Evolutionary conservation across 2,797 vertebrate genomes (phyloP).

Genomic region (Neosalanx taihuensis): DNA sequence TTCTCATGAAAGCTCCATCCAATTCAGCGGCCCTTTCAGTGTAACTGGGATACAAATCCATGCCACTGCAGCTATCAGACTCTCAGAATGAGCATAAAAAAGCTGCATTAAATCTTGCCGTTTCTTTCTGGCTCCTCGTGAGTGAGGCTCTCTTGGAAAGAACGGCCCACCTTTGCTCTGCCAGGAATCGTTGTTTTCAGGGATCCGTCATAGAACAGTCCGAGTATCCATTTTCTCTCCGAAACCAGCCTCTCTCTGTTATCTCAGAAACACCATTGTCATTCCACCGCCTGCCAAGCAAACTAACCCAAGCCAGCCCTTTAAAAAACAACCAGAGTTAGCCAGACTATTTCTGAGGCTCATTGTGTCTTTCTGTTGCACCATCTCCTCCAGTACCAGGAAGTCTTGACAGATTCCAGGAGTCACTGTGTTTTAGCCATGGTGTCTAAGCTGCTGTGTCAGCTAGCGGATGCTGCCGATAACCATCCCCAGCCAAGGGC

Average conservation of each 20-base stretch:
- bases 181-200: conserved; percentile 70
- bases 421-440: conserved; percentile 53
- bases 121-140: conserved; percentile 64
- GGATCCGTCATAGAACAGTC: conserved; percentile 75
- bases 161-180: conserved; percentile 61
- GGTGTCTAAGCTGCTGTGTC: conserved; percentile 45
- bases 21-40: conserved; percentile 77
- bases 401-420: conserved; percentile 55
- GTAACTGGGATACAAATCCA: conserved; percentile 83
- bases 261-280: conserved; percentile 65
- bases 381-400: conserved; percentile 37
- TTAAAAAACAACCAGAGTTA: conserved; percentile 40
- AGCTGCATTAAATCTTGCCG: conserved; percentile 76
- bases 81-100: conserved; percentile 77
- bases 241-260: conserved; percentile 60
- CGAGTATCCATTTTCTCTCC: conserved; percentile 63
- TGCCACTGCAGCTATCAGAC: conserved; percentile 75
- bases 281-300: conserved; percentile 55
- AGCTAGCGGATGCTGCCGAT: conserved; percentile 58
- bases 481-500: conserved; percentile 63
- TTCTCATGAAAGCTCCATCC: conserved; percentile 82
- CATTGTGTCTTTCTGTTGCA: conserved; percentile 37
- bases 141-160: conserved; percentile 53
- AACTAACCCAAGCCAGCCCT: conserved; percentile 49
- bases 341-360: conserved; percentile 48